Conservation (phyloP, 2,113 vertebrate species). For the Panthera tigris region DNA sequence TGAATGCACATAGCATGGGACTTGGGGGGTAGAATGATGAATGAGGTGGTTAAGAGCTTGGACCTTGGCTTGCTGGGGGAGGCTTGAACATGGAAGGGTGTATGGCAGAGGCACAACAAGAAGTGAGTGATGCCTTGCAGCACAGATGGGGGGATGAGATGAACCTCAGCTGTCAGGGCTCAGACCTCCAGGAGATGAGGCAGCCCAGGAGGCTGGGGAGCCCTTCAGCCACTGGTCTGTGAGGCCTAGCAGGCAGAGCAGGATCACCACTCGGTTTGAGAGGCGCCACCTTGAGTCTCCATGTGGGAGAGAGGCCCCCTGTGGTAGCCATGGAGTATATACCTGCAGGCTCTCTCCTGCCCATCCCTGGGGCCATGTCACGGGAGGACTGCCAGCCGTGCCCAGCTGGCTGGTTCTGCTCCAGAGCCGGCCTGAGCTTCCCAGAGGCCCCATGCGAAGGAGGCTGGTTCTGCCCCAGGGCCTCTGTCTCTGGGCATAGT, state of each 20-base stretch:
- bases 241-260: background rate
- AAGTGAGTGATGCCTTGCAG: background rate
- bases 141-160: background rate
- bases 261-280: accelerated
- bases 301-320: background rate
- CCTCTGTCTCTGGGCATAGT: constrained; percentile 86
- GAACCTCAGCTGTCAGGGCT: background rate
- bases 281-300: background rate
- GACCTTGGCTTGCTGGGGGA: background rate
- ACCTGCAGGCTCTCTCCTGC: constrained; percentile 87
- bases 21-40: too few relatives aligned
- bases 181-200: too few relatives aligned
- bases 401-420: constrained; percentile 89
- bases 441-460: constrained; percentile 85
- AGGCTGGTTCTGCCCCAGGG: constrained; percentile 92
- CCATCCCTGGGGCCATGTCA: constrained; percentile 82
- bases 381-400: constrained; percentile 88
- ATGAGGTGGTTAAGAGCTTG: too few relatives aligned
- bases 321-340: background rate
- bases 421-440: constrained; percentile 86
- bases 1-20: accelerated
- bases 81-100: background rate
- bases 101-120: background rate
- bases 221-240: background rate
- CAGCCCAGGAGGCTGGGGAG: background rate